Percentiles rank a stretch among this genome's conserved stretches.
Evolutionary conservation across 2,888 invertebrate genomes (phyloP).

Genomic region (Ceratothoa steindachneri): DNA sequence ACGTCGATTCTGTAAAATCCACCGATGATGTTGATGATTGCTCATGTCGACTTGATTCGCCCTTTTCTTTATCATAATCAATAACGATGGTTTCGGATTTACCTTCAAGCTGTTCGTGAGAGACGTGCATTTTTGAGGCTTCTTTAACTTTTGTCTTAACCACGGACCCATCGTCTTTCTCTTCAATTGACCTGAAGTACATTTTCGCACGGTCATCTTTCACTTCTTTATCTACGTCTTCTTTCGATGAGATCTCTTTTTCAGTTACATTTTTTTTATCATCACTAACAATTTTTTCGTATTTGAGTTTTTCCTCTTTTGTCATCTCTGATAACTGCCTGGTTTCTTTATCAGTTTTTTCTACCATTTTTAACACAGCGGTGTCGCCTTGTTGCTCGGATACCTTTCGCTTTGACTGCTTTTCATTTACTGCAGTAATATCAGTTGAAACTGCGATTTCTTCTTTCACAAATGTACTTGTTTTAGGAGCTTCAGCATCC

Average conservation of each 20-base stretch:
- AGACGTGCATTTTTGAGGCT: not conserved
- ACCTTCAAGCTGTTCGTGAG: not conserved
- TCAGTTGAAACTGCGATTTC: not conserved
- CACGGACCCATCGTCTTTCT: constrained; percentile 1
- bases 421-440: not conserved
- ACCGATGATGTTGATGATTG: not conserved
- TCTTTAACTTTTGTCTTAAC: constrained; percentile 6
- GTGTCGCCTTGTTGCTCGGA: not conserved
- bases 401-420: not conserved
- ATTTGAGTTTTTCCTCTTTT: constrained; percentile 21
- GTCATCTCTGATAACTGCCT: constrained; percentile 20
- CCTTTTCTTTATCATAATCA: not conserved
- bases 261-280: constrained; percentile 21
- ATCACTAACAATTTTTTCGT: not conserved
- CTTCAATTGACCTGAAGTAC: not conserved
- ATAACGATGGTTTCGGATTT: not conserved
- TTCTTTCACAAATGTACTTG: not conserved
- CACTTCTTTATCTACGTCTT: not conserved
- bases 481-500: not conserved
- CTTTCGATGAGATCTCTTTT: not conserved
- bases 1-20: not conserved
- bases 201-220: not conserved
- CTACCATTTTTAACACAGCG: constrained; percentile 19
- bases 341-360: constrained; percentile 31
- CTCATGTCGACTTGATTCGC: not conserved